Conservation (phyloP, 1,140 invertebrate species). For the Tetragonula clypearis region DNA sequence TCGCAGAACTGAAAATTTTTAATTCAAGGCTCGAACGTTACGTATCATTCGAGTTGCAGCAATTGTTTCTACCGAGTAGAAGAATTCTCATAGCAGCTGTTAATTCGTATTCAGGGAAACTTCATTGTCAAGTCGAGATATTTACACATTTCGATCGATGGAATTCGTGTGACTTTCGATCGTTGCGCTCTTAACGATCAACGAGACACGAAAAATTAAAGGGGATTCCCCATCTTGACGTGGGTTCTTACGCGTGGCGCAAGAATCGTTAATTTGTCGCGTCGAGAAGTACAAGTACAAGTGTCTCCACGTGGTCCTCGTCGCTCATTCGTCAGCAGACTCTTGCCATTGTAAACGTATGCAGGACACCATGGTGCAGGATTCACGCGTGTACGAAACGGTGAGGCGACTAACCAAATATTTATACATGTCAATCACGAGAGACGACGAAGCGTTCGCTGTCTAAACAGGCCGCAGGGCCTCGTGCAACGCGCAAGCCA, state of each 20-base stretch:
- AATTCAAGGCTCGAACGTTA: background rate
- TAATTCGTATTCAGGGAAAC: background rate
- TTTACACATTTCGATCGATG: background rate
- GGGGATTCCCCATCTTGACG: conserved; percentile 26
- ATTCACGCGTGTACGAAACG: conserved; percentile 51
- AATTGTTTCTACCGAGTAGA: background rate
- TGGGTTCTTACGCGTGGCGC: conserved; percentile 41
- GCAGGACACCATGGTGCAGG: conserved; percentile 39
- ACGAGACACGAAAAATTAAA: background rate
- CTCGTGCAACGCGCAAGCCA: conserved; percentile 47
- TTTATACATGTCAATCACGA: conserved; percentile 71
- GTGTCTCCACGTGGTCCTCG: conserved; percentile 30
- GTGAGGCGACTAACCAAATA: conserved; percentile 69
- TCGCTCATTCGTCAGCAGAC: background rate
- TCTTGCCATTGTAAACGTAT: conserved; percentile 14
- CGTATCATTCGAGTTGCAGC: background rate
- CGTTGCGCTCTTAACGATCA: background rate
- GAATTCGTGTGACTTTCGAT: background rate
- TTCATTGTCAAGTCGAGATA: background rate
- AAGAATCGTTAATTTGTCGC: conserved; percentile 58
- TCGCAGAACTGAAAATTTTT: background rate
- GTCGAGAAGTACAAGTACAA: conserved; percentile 6
- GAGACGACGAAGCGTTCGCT: conserved; percentile 64
- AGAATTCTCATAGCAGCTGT: no score
- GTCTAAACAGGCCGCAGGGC: conserved; percentile 65